A percentile compares a stretch with the other conserved stretches of the same genome.
Conservation (phyloP, 2,888 invertebrate genomes). For the Cephus pulcher region DNA sequence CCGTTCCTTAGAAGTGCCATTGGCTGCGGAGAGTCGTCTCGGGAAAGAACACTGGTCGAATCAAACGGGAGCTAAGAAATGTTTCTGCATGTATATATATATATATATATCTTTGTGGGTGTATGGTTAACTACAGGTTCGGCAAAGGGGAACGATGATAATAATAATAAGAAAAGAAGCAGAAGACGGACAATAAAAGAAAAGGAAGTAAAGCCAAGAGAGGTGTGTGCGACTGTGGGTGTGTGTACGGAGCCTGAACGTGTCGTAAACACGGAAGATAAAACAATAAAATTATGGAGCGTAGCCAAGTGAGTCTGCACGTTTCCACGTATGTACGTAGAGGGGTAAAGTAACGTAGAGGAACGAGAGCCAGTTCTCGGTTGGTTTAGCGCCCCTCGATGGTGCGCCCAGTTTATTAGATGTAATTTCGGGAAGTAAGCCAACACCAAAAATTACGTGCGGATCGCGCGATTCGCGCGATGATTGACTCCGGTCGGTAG, state of each 20-base stretch:
- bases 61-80: not conserved
- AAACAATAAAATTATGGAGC: constrained; percentile 58
- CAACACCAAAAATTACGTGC: constrained; percentile 36
- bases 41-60: constrained; percentile 39
- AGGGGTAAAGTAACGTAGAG: constrained; percentile 20
- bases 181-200: not conserved
- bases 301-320: constrained; percentile 48
- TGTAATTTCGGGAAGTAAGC: constrained; percentile 41
- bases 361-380: not conserved
- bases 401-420: constrained; percentile 33
- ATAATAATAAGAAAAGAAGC: not conserved
- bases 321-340: constrained; percentile 5
- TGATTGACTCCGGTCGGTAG: not conserved
- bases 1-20: constrained; percentile 54
- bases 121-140: not conserved
- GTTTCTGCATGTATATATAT: not conserved
- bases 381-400: constrained; percentile 20
- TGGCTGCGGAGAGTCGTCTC: constrained; percentile 44
- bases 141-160: not conserved
- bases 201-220: not conserved
- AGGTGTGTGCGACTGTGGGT: no score
- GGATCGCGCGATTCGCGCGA: not conserved
- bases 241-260: not conserved
- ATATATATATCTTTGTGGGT: not conserved
- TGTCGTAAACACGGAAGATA: constrained; percentile 48